Base-by-base conservation (phyloP, 2,888 invertebrate genomes). In the Andrena dorsata region DNA sequence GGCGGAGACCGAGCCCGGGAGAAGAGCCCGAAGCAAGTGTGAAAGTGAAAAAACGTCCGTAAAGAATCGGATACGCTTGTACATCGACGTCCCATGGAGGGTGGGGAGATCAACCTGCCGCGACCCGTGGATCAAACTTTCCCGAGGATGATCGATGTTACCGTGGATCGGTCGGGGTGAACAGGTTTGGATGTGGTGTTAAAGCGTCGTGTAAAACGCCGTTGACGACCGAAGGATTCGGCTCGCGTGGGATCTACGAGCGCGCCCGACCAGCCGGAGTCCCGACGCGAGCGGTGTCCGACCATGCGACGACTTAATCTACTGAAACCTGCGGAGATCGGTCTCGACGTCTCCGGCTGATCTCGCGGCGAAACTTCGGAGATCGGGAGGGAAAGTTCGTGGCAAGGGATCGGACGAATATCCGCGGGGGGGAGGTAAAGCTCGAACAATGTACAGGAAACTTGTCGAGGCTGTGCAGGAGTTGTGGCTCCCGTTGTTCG, bases 251-350 rank as follows among this genome's bases (percentile, higher is more conserved):
- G 70, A 60, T 35, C 30, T 26, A 26, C 53, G 23, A 53, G 20
- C 20, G 53, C 2, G 23, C 1, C 53, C 4, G 23, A 20, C 13
- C 23, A 23, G 10, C 10, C 23, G 10, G 23, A 4, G 2, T 10
- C n/a, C 28, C 7, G 28, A 72, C 5, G 74, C 65, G 53, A 53
- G 47, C 13, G 49, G 56, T 35, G 85, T 74, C 85, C 63, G 76
- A 69, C 53, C 49, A 71, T 23, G 63, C 49, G 49, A 20, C 56
- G 79, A 65, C 51, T 69, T 53, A n/a, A 56, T 80, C 86, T 64
- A 82, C 82, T 77, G 61, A 63, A 49, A 35, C 30, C 20, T 2
- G 35, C 0, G 30, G 26, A 56, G 35, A 60, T 26, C 65, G 70
- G 61, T 49, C 23, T 16, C n/a, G 53, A 13, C 26, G 10, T 23